Conservation (phyloP, 2,113 vertebrate species). For the Oreochromis niloticus region DNA sequence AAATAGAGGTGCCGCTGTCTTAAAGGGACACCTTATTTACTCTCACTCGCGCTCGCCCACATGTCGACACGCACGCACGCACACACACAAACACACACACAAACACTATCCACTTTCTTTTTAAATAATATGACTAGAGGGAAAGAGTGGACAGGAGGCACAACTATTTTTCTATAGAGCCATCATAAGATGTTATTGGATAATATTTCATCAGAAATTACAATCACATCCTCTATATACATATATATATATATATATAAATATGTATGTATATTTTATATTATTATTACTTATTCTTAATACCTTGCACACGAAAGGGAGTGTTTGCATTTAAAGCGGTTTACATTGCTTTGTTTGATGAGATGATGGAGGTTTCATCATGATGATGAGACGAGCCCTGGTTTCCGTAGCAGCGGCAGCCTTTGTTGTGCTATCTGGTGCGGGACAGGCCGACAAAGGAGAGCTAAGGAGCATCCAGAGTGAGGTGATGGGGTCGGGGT, state of each 20-base stretch:
- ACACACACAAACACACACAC: background rate
- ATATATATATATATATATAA: accelerated
- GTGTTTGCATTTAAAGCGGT: background rate
- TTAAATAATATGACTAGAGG: conserved; percentile 1
- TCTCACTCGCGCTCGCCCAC: conserved; percentile 7
- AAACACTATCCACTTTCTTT: background rate
- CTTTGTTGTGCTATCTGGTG: conserved; percentile 70
- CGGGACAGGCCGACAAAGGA: conserved; percentile 76
- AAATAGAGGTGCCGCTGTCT: conserved; percentile 61
- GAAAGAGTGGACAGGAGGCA: conserved; percentile 5
- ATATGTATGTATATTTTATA: background rate
- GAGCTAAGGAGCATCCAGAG: conserved; percentile 77
- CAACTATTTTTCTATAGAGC: background rate
- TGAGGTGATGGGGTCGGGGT: conserved; percentile 74
- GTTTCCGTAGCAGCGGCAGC: conserved; percentile 58
- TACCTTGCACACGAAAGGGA: background rate
- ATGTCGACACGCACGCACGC: background rate
- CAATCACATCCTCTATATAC: background rate
- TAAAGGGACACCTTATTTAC: conserved; percentile 68
- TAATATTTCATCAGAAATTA: background rate
- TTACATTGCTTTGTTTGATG: background rate
- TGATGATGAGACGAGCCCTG: conserved; percentile 25
- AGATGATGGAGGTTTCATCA: conserved; percentile 5
- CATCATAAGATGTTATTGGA: background rate
- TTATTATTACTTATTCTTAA: background rate